Conservation (phyloP, 2,888 invertebrate genomes). For the Physocephala rufipes region DNA sequence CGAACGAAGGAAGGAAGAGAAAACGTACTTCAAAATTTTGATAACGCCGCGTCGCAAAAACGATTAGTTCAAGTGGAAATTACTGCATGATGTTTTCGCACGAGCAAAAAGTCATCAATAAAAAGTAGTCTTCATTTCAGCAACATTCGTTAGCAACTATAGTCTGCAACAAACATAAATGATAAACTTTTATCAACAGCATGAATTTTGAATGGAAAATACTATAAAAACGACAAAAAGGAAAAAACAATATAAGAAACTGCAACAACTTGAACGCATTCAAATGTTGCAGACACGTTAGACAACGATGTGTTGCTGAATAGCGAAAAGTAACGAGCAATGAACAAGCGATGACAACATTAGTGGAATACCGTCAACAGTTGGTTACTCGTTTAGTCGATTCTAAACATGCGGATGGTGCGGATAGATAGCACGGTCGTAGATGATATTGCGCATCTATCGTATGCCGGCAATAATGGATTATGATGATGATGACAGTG, state of each 20-base stretch:
- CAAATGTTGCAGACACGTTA: slow-evolving; percentile 13
- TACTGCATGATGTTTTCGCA: slow-evolving; percentile 17
- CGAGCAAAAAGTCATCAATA: too few species aligned
- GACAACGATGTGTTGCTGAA: slow-evolving; percentile 21
- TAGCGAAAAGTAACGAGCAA: slow-evolving; percentile 40
- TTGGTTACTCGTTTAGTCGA: slow-evolving; percentile 51
- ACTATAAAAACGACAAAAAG: too few species aligned
- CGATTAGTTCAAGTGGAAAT: slow-evolving; percentile 26
- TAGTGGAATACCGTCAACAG: slow-evolving; percentile 44
- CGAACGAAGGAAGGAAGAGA: background rate
- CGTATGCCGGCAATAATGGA: too few species aligned
- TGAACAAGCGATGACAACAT: slow-evolving; percentile 51
- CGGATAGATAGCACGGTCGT: slow-evolving; percentile 47
- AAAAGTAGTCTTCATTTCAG: too few species aligned
- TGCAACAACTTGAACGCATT: too few species aligned
- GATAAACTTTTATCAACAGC: too few species aligned
- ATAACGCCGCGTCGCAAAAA: background rate
- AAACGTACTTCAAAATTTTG: background rate
- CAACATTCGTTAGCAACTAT: background rate
- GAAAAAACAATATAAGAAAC: too few species aligned
- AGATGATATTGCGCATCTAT: too few species aligned
- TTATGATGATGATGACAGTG: too few species aligned
- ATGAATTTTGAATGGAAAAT: slow-evolving; percentile 1
- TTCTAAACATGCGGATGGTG: slow-evolving; percentile 53
- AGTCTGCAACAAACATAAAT: background rate